These are phyloP conservation scores for Antennarius striatus DNA, from an alignment of 2,113 vertebrate species.

Conservation along the genomic window DNA sequence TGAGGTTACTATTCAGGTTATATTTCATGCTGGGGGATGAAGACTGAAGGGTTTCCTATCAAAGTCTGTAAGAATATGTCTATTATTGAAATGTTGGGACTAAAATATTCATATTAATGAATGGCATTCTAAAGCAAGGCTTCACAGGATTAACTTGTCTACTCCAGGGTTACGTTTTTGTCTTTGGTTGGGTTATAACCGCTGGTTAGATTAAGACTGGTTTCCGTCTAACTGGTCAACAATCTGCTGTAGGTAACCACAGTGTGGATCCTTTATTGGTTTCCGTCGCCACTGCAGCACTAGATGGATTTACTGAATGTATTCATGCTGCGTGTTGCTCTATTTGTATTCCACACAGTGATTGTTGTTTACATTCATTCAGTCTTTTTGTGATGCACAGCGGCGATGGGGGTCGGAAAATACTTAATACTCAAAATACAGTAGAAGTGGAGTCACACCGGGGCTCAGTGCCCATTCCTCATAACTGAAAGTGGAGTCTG, in stretches of 20 bases:
- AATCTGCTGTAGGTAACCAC: background rate
- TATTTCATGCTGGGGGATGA: background rate
- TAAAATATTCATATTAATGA: background rate
- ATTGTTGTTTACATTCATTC: background rate
- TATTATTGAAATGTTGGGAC: background rate
- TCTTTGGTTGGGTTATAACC: background rate
- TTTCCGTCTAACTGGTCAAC: background rate
- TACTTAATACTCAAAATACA: background rate
- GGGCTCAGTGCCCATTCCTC: slow-evolving; percentile 11
- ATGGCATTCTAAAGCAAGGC: background rate
- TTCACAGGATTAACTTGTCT: background rate
- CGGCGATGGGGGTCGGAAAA: background rate
- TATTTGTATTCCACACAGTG: background rate
- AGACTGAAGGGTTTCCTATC: background rate
- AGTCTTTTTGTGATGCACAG: background rate
- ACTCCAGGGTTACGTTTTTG: background rate
- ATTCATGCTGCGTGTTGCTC: background rate
- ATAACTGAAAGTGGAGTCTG: background rate
- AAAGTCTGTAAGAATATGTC: background rate
- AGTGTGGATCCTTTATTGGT: too few relatives aligned
- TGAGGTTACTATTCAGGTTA: background rate
- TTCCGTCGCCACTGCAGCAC: background rate
- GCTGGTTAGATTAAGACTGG: background rate
- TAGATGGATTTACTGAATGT: background rate
- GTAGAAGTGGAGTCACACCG: background rate